Evolutionary conservation across 2,113 vertebrate genomes (phyloP).

Genomic region (Pyxicephalus adspersus): DNA sequence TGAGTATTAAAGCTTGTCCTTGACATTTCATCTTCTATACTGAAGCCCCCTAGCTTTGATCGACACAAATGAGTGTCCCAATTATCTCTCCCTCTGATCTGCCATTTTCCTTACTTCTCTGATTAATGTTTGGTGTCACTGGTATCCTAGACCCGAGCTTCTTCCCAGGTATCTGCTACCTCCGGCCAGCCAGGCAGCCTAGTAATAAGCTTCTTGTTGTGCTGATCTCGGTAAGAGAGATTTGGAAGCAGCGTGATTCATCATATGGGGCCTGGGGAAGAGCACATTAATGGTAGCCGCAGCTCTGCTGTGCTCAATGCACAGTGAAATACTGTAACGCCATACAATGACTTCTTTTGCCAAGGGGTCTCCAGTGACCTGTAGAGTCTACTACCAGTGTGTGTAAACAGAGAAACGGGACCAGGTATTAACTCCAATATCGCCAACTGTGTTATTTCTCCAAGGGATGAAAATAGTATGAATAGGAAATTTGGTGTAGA

Average conservation of each 20-base stretch:
- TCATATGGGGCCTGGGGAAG: slow-evolving; percentile 15
- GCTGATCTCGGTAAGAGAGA: slow-evolving; percentile 6
- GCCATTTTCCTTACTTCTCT: not conserved
- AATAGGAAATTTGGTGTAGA: too few relatives aligned
- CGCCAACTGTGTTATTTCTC: not conserved
- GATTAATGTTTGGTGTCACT: slow-evolving; percentile 8
- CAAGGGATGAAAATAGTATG: not conserved
- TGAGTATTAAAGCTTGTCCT: too few relatives aligned
- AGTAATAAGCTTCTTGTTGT: slow-evolving; percentile 33
- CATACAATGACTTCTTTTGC: not conserved
- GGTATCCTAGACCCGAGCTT: slow-evolving; percentile 7
- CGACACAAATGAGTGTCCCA: slow-evolving; percentile 6
- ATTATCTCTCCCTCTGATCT: slow-evolving; percentile 27
- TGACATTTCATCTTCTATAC: not conserved
- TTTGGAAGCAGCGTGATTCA: slow-evolving; percentile 25
- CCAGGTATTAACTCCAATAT: not conserved
- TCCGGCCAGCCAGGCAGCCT: not conserved
- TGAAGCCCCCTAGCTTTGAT: not conserved
- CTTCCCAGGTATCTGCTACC: not conserved
- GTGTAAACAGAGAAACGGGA: not conserved
- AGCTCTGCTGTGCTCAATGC: slow-evolving; percentile 6
- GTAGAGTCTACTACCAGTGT: not conserved
- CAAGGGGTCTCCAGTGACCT: slow-evolving; percentile 1
- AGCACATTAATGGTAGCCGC: not conserved
- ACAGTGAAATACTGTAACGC: slow-evolving; percentile 9